A percentile compares a stretch with the other conserved stretches of the same genome.
phyloP scores from a whole-genome alignment of 1,140 invertebrate genomes.

The Brachionus sp. region DNA sequence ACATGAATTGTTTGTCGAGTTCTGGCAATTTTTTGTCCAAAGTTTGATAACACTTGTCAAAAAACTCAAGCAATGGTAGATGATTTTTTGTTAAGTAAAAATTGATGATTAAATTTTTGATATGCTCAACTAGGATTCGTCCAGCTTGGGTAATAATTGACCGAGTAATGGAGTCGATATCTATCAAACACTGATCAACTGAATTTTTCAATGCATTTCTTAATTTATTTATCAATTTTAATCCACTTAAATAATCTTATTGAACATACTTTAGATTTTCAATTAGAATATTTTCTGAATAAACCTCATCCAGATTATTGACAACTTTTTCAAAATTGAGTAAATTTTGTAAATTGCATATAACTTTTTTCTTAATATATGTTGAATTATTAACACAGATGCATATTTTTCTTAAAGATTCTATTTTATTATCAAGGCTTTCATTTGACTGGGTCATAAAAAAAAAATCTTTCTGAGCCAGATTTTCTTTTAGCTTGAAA shows the following conservation, averaged over 20 bases:
- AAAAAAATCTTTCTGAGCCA: not conserved
- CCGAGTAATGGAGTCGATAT: not conserved
- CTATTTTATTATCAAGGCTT: not conserved
- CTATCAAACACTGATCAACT: not conserved
- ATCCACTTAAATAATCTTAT: not conserved
- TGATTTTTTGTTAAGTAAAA: not conserved
- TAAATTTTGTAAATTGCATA: not conserved
- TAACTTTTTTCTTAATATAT: not conserved
- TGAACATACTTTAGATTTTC: not conserved
- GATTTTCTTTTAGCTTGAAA: not conserved
- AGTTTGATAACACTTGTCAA: slow-evolving; percentile 2
- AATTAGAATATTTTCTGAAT: not conserved
- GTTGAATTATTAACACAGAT: slow-evolving; percentile 1
- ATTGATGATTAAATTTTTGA: not conserved
- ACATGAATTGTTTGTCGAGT: not conserved
- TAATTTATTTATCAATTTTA: not conserved
- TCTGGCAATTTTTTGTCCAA: not conserved
- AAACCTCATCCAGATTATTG: not conserved
- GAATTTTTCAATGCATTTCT: slow-evolving; percentile 11
- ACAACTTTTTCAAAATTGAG: not conserved
- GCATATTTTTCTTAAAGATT: slow-evolving; percentile 3
- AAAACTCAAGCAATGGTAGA: not conserved
- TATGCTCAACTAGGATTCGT: not conserved
- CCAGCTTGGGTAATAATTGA: not conserved
- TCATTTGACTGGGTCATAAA: not conserved